These are phyloP conservation scores for Celastrina argiolus DNA, from an alignment of 2,888 invertebrate genomes.

Conservation along the genomic window DNA sequence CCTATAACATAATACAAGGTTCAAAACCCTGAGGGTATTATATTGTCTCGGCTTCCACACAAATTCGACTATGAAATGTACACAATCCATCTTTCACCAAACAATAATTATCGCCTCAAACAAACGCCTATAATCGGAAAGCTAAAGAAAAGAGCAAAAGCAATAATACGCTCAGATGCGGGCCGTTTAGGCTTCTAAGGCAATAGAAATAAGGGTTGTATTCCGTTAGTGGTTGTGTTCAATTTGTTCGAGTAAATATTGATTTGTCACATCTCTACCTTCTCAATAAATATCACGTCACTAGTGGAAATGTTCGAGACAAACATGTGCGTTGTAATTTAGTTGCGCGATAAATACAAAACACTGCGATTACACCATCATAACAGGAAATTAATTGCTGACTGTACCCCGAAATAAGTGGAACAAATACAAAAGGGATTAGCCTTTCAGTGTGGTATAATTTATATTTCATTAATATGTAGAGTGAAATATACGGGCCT, in stretches of 20 bases:
- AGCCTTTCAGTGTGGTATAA: not conserved
- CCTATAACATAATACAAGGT: not conserved
- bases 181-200: not conserved
- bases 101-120: constrained; percentile 22
- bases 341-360: not conserved
- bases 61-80: constrained; percentile 7
- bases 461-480: not conserved
- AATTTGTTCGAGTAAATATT: constrained; percentile 33
- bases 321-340: constrained; percentile 14
- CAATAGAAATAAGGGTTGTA: not conserved
- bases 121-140: constrained; percentile 25
- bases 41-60: not conserved
- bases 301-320: constrained; percentile 15
- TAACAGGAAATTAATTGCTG: not conserved
- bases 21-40: not conserved
- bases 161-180: not conserved
- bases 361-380: not conserved
- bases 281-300: constrained; percentile 33
- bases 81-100: constrained; percentile 25
- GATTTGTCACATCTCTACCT: constrained; percentile 31
- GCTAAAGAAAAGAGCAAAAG: constrained; percentile 24
- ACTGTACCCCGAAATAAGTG: not conserved
- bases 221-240: constrained; percentile 18
- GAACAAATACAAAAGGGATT: not conserved
- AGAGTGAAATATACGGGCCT: no score